These are phyloP conservation scores for Pluvialis apricaria DNA, from an alignment of 2,113 vertebrate genomes.

Conservation along the genomic window DNA sequence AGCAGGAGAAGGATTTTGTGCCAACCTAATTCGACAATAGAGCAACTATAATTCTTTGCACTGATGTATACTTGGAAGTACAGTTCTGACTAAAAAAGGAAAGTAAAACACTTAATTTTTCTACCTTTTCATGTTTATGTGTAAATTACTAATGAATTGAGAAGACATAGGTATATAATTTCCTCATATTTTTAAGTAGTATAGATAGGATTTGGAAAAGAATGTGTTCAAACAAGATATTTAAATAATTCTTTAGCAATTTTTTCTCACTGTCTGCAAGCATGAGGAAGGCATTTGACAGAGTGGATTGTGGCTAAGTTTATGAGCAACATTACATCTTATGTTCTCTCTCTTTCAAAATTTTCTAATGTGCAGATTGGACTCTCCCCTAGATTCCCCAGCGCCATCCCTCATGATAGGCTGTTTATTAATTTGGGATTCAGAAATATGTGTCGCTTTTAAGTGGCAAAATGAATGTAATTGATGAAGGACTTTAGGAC, in stretches of 20 bases:
- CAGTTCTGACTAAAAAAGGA: neutral
- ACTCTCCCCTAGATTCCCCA: neutral
- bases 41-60: neutral
- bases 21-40: neutral
- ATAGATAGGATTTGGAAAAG: neutral
- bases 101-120: neutral
- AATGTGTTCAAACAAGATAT: neutral
- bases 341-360: too few species aligned
- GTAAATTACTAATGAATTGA: neutral
- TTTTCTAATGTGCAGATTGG: neutral
- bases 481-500: neutral
- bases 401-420: fast-evolving
- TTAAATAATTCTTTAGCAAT: neutral
- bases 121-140: neutral
- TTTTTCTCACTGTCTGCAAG: neutral
- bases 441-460: neutral
- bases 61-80: neutral
- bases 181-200: neutral
- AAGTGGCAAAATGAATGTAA: neutral
- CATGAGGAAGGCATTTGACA: neutral
- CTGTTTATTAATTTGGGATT: neutral
- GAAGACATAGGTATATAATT: neutral
- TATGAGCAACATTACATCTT: neutral
- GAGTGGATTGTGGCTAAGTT: neutral
- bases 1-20: neutral